Evolutionary conservation across 1,140 invertebrate species (phyloP), one percentile per base, ranked within the genome.

Genomic region (Drosophila tristis): DNA sequence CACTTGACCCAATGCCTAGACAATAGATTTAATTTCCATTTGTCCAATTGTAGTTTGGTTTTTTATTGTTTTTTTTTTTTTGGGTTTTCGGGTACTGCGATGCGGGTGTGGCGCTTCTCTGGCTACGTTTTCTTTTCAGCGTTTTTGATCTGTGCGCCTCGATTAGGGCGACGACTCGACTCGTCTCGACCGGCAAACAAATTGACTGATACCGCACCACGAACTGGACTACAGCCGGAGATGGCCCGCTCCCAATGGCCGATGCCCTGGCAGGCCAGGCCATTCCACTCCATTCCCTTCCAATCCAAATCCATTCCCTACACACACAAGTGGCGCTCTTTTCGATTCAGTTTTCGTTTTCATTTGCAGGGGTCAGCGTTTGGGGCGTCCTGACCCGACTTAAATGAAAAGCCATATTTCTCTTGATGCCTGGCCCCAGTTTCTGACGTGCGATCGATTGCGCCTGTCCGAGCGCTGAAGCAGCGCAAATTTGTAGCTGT

Each of bases 371-470:
- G 76, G 70, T 55, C 81, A 60, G 44, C 64, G 50, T 77, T 77
- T 63, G 63, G 84, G 84, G 84, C 84, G 84, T 71, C 71, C 76
- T 89, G 84, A 87, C 84, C 84, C 72, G 75, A 44, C 84, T 87
- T 87, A 87, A 87, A 87, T 89, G 84, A 89, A 89, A 89, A 87
- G 76, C 79, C 84, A 87, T 87, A 87, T 87, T 87, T 89, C 79
- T 87, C 59, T 54, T 50, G 72, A 66, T 65, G 79, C 76, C 74
- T 89, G 84, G 79, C 79, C 74, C 84, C 84, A 89, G 84, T 87
- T 87, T 87, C 61, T 87, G 82, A 86, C 82, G 82, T 86, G 78
- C 82, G 82, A 86, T 87, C 84, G 84, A 89, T 87, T 87, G 79
- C 84, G 84, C 75, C 79, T 87, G 84, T 87, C 84, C 58, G 51